Conservation (phyloP, 2,888 invertebrate species). For the Tachystola acroxantha region DNA sequence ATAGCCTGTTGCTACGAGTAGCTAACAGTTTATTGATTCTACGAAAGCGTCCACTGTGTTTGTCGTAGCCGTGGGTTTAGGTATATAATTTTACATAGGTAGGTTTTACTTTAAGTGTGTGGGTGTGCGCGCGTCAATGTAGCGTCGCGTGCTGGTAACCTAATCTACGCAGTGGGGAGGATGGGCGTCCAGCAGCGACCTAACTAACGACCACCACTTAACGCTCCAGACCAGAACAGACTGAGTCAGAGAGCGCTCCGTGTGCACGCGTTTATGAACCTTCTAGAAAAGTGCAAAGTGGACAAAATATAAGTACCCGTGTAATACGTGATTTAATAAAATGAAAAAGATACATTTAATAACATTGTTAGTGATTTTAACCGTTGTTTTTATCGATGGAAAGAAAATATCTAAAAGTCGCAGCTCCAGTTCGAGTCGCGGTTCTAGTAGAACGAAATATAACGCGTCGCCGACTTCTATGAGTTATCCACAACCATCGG, state of each 20-base stretch:
- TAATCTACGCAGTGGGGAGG: constrained; percentile 33
- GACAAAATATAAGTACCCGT: constrained; percentile 2
- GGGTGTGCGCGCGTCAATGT: background rate
- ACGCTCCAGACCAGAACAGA: constrained; percentile 46
- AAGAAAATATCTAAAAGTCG: constrained; percentile 57
- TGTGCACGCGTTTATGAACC: constrained; percentile 1
- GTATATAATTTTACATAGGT: constrained; percentile 23
- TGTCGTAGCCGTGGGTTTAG: constrained; percentile 23
- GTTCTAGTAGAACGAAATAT: constrained; percentile 43
- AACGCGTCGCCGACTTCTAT: constrained; percentile 60
- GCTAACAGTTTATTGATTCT: constrained; percentile 8
- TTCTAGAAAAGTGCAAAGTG: constrained; percentile 14
- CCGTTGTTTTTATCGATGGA: constrained; percentile 33
- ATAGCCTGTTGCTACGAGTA: too few relatives aligned
- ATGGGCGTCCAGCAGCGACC: constrained; percentile 48
- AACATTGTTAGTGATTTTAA: constrained; percentile 29
- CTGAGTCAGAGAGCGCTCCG: constrained; percentile 31
- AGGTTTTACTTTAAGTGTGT: constrained; percentile 14
- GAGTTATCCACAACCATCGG: constrained; percentile 48
- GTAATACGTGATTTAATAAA: constrained; percentile 17
- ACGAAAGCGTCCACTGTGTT: constrained; percentile 4
- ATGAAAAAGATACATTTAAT: constrained; percentile 40
- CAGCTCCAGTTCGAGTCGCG: constrained; percentile 49
- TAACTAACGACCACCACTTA: constrained; percentile 27
- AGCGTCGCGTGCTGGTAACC: background rate